Evolutionary conservation across 2,797 vertebrate genomes (phyloP), one percentile per base, ranked within the genome.

Genomic region (Enteromius unitaeniatus): DNA sequence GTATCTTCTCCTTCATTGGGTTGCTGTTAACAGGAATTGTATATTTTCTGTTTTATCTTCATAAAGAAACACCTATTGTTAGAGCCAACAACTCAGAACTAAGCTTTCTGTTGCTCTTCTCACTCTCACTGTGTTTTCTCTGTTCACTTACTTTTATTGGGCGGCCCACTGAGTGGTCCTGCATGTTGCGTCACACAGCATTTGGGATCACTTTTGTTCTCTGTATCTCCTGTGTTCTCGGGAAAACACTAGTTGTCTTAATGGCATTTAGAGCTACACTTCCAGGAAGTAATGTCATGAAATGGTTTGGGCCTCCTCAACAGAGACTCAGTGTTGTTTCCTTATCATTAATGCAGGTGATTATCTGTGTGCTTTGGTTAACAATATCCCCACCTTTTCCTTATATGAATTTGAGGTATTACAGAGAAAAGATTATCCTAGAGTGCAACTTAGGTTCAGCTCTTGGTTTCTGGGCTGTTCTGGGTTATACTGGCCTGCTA

Each of bases 11-110:
- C 45, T 62, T 88, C 5, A 13, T 74, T 37, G 82, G 87, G 21
- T 77, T 81, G 21, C 65, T 70, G 23, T 34, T 88, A 15, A 88
- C 85, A 9, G 51, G 70, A 17, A 11, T 49, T 3, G 72, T 86
- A 9, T 45, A 51, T 6, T n/a, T 81, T 26, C 40, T 88, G 8
- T 88, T 88, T 40, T 84, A 68, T 51, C 40, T 23, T 26, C 34
- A 84, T 68, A 84, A 78, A 79, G 58, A 84, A 19, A 88, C 55
- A 60, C 87, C 17, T 7, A 81, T 87, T 17, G 86, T 87, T 6
- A 85, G 74, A 81, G 84, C 86, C 49, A 87, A 87, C 60, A 87
- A 87, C 81, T 85, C 69, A 47, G 69, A 72, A 40, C 9, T 84
- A 47, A 69, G 58, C 9, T 60, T 60, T 4, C 13, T 60, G 23